Base-by-base conservation (phyloP, 2,113 vertebrate genomes). In the Pyxicephalus adspersus region DNA sequence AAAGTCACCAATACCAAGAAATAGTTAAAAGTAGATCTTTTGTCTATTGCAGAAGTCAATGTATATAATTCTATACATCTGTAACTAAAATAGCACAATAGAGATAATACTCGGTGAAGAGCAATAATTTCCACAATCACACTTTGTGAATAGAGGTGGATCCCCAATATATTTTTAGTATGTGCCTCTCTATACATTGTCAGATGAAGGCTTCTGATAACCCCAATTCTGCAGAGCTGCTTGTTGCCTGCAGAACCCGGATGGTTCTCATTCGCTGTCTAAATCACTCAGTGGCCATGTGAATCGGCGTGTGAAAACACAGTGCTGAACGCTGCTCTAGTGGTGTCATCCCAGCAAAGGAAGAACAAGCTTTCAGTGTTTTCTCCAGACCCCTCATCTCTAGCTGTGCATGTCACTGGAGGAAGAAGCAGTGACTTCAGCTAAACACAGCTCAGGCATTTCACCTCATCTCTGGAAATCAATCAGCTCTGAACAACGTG, bases 401-500 rank as follows among this genome's bases (percentile, higher is more conserved):
- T 64, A 22, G 52, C 38, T 55, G 45, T 81, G 68, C 57, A 22
- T 81, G 22, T 25, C 15, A 19, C 26, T 25, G 25, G 57, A 63
- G 78, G 67, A 20, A 34, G 55, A 64, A 60, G 26, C 57, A 81
- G 76, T 17, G 23, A 71, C 57, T 22, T 57, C 20, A 6, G 51
- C 29, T 28, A 38, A 5, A 67, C 25, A 29, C 38, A 28, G 26
- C 26, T 29, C 63, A n/a, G 20, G 8, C 77, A 31, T 20, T 5
- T 25, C n/a, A 57, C 22, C 64, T 71, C 68, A 25, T 65, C 76
- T 20, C 76, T 34, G 60, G 19, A 28, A 81, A 74, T 81, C 79
- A 81, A 72, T 80, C 77, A 73, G 67, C 77, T 29, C 67, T 60
- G 65, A 70, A 38, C 76, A 38, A 9, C 26, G 52, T 72, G 68